A percentile compares a stretch with the other conserved stretches of the same genome.
These are phyloP conservation scores for Athalia cordata DNA, from an alignment of 2,888 invertebrate species.

Conservation along the genomic window DNA sequence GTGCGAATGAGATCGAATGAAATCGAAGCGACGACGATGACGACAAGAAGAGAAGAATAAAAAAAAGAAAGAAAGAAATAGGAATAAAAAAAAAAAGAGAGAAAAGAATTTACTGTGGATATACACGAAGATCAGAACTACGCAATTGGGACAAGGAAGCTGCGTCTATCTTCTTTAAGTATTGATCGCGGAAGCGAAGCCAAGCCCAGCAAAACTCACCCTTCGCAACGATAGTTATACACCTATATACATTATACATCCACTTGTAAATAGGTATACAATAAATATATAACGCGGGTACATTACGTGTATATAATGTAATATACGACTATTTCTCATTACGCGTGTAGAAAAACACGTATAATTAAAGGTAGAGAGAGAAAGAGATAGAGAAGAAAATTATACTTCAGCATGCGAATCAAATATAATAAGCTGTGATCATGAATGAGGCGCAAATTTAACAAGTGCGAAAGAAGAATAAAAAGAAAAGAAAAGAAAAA, in stretches of 20 bases:
- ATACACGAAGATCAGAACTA: not conserved
- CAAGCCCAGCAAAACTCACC: slow-evolving; percentile 52
- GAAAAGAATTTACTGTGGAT: not conserved
- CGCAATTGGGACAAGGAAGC: slow-evolving; percentile 54
- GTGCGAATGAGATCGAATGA: no score
- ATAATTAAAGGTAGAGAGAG: not conserved
- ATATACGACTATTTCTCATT: not conserved
- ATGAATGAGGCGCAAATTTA: not conserved
- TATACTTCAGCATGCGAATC: not conserved
- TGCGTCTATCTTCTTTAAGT: slow-evolving; percentile 63
- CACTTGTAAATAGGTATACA: not conserved
- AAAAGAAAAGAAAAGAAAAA: no score
- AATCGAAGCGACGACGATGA: no score
- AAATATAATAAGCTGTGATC: not conserved
- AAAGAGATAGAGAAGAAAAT: not conserved
- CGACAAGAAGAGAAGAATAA: not conserved
- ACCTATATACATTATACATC: slow-evolving; percentile 20
- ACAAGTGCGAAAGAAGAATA: no score
- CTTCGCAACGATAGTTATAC: slow-evolving; percentile 19
- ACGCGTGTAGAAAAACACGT: not conserved
- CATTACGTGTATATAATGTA: not conserved
- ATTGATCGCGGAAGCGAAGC: slow-evolving; percentile 62
- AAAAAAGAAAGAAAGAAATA: not conserved
- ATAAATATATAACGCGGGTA: not conserved
- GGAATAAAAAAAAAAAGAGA: not conserved